Evolutionary conservation across 2,888 invertebrate species (phyloP).

Genomic region (Nephrocerus scutellatus): DNA sequence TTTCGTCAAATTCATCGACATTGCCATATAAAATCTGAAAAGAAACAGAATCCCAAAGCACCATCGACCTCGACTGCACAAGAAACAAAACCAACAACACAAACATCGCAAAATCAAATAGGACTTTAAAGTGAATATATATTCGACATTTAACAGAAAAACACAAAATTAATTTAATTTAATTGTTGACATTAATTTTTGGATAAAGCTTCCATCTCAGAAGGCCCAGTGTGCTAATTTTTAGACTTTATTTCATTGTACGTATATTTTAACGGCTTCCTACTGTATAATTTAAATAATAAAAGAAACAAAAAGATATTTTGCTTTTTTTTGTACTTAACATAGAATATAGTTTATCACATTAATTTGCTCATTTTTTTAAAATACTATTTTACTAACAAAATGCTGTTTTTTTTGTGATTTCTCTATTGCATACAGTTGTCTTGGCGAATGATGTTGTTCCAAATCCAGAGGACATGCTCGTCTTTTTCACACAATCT

Average conservation of each 20-base stretch:
- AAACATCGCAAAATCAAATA: constrained; percentile 10
- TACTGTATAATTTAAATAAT: neutral
- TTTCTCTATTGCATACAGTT: constrained; percentile 27
- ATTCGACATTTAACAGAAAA: too few species aligned
- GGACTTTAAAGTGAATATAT: too few species aligned
- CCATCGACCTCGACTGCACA: neutral
- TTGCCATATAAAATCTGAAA: constrained; percentile 36
- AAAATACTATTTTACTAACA: constrained; percentile 13
- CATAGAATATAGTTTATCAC: too few species aligned
- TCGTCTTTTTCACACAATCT: constrained; percentile 46
- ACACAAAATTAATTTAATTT: too few species aligned
- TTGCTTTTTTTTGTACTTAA: too few species aligned
- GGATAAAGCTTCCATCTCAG: too few species aligned
- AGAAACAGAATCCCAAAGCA: constrained; percentile 19
- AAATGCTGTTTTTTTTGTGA: constrained; percentile 14
- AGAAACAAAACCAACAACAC: constrained; percentile 7
- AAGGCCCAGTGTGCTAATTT: too few species aligned
- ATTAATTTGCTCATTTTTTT: too few species aligned
- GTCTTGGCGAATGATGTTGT: constrained; percentile 41
- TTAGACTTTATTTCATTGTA: too few species aligned
- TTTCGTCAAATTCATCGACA: constrained; percentile 46
- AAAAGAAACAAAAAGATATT: neutral
- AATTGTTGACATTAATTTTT: too few species aligned
- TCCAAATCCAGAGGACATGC: constrained; percentile 41
- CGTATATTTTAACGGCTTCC: neutral